Evolutionary conservation across 2,888 invertebrate species (phyloP), one percentile per base, ranked within the genome.

Genomic region (Trilocha varians): DNA sequence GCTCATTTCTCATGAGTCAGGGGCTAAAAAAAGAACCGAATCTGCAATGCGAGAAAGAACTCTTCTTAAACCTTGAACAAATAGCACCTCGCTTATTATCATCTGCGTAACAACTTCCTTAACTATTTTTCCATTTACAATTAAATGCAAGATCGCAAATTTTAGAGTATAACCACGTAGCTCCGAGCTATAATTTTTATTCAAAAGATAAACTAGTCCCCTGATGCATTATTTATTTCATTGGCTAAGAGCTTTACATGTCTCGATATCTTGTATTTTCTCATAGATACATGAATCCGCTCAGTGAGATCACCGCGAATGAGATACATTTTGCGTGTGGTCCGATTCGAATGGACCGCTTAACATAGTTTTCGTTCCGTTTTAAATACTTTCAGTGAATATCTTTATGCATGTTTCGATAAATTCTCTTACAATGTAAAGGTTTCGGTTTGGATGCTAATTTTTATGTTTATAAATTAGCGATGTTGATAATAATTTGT

Each of bases 161-260:
- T 16, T 36, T 11, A 16, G 11, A 17, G 11, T 38, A 34, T 44
- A 34, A 15, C 36, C n/a, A 33, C 32, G 46, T 38, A 25, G 25
- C 11, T 25, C 25, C 41, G 42, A 42, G 47, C 42, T 42, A 47
- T 49, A 49, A 52, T 50, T 57, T 63, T 53, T 52, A 57, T 48
- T 53, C 46, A 43, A 44, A 47, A 40, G 42, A 38, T 46, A 51
- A 50, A 49, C 48, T 48, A 45, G 46, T 49, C 34, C 36, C 34
- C 32, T 39, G 36, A 50, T 52, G 46, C 39, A 34, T 50, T 55
- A 56, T 53, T 48, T 50, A 59, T 55, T 50, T 51, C 43, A 49
- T 47, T 43, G 43, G 25, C 45, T 43, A 32, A 34, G 41, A 43
- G 35, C 39, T 40, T 45, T 42, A 48, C 45, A 43, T 46, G 44